A percentile compares a stretch with the other conserved stretches of the same genome.
Evolutionary conservation across 2,113 vertebrate species (phyloP).

Genomic region (Cyphomyrus discorhynchus): DNA sequence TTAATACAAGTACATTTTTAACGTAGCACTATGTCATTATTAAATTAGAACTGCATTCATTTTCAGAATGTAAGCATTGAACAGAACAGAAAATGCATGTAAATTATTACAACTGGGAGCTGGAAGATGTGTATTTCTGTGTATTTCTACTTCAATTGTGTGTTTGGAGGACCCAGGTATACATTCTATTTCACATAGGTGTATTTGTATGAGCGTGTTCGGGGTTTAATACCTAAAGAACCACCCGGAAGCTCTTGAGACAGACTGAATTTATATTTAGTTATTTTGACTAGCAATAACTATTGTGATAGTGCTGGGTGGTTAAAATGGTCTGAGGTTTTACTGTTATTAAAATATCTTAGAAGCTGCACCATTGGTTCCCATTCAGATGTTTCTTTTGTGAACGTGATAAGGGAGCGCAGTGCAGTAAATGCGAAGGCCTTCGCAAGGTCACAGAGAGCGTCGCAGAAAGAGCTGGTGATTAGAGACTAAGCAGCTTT

Average conservation of each 20-base stretch:
- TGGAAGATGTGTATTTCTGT: background rate
- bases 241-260: background rate
- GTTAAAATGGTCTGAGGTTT: background rate
- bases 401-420: background rate
- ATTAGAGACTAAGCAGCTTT: background rate
- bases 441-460: background rate
- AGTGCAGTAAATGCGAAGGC: background rate
- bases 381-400: background rate
- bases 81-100: background rate
- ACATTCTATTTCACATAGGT: background rate
- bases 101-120: background rate
- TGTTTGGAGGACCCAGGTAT: background rate
- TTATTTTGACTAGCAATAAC: background rate
- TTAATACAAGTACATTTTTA: background rate
- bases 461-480: background rate
- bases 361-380: background rate
- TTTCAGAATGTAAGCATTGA: background rate
- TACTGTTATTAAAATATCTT: background rate
- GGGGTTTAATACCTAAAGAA: background rate
- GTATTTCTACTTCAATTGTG: no score
- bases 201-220: background rate
- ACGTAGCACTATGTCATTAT: background rate
- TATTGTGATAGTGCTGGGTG: background rate
- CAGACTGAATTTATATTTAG: background rate
- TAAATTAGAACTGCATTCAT: background rate